These are phyloP conservation scores for Synanthedon tipuliformis DNA, from an alignment of 2,888 invertebrate species.

Conservation along the genomic window DNA sequence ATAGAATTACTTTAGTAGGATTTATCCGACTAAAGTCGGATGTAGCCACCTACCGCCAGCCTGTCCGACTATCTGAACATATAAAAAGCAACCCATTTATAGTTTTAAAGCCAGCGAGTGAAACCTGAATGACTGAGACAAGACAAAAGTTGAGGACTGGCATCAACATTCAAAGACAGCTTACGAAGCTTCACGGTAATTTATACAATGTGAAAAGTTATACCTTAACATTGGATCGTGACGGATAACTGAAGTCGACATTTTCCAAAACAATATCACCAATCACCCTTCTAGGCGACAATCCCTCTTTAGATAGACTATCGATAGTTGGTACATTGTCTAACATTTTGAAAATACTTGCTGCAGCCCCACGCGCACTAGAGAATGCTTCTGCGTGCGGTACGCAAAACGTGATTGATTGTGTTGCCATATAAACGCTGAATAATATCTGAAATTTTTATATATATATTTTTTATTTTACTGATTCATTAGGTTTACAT, in stretches of 20 bases:
- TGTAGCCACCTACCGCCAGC: too few species aligned
- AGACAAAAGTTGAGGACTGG: too few species aligned
- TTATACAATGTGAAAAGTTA: background rate
- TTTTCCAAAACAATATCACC: slow-evolving; percentile 79
- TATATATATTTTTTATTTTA: background rate
- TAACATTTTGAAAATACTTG: slow-evolving; percentile 77
- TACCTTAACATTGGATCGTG: slow-evolving; percentile 79
- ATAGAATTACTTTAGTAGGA: too few species aligned
- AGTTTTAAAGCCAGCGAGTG: too few species aligned
- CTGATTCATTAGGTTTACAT: too few species aligned
- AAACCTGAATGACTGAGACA: too few species aligned
- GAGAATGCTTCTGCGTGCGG: slow-evolving; percentile 82
- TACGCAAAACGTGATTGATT: slow-evolving; percentile 80
- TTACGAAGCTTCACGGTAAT: background rate
- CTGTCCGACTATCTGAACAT: too few species aligned
- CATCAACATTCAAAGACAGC: background rate
- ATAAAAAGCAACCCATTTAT: too few species aligned
- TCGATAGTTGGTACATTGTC: slow-evolving; percentile 80
- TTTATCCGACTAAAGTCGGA: too few species aligned
- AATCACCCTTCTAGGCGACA: slow-evolving; percentile 63
- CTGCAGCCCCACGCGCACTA: slow-evolving; percentile 79
- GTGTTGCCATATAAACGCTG: slow-evolving; percentile 80
- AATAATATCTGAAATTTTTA: slow-evolving; percentile 72
- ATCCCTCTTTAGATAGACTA: slow-evolving; percentile 72
- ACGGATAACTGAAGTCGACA: slow-evolving; percentile 82